Evolutionary conservation across 1,140 invertebrate species (phyloP), one percentile per base, ranked within the genome.

Genomic region (Anthonomus grandis): DNA sequence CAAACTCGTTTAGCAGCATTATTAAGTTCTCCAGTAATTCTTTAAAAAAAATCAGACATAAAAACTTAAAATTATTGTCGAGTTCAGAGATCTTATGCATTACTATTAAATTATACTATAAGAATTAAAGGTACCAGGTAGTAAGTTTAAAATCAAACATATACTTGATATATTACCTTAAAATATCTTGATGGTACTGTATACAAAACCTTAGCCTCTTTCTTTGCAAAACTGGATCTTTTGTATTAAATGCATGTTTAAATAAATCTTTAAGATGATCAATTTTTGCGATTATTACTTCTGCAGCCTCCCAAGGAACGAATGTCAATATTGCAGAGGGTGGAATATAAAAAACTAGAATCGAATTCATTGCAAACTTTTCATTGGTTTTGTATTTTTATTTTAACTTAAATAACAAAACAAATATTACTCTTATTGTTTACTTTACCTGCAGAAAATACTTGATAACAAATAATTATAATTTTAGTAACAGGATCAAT

Each of bases 211-310:
- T 22, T n/a, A 55, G 19, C 12, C 19, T 19, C 13, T 36, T n/a
- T 13, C 4, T 24, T 39, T 17, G 13, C 13, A 37, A 2, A 4
- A 19, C 42, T 4, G 10, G 25, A 24, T 47, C 22, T 10, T 55
- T 19, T 15, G 3, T 18, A 13, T 47, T 19, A 21, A 46, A 55
- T 3, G 24, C 53, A 12, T 47, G 21, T 21, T 37, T 5, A 18
- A 55, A 55, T 3, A 55, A 25, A 5, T 37, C 24, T 19, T 55
- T 55, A n/a, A 55, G 23, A 42, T 55, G 53, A 15, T 55, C 15
- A 18, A 55, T 55, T 47, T 55, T 55, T 3, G 39, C 53, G 23
- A n/a, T 23, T n/a, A 55, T 42, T 4, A 47, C 4, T 27, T 55
- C 39, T 12, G 25, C 9, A 10, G 37, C 22, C 22, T 55, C 53